Conservation (phyloP, 2,113 vertebrate genomes). For the Charina bottae region DNA sequence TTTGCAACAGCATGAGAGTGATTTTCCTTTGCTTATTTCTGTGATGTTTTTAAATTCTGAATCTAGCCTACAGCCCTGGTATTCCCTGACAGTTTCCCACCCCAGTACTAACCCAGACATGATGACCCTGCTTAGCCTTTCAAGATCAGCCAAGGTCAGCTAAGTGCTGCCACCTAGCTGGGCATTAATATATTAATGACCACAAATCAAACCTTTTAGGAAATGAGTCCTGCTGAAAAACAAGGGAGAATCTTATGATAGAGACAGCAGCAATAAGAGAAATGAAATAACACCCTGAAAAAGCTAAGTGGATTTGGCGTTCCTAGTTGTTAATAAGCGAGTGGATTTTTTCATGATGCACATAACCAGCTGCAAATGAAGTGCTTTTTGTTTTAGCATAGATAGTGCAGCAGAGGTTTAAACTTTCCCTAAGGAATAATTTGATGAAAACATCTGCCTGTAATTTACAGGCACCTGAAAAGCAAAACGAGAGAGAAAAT, state of each 20-base stretch:
- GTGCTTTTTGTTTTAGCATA: conserved; percentile 12
- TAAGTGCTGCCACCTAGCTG: background rate
- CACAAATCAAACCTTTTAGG: background rate
- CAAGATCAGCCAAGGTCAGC: background rate
- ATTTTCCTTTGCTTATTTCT: background rate
- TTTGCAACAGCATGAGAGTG: background rate
- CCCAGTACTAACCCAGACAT: no score
- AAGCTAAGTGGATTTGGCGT: conserved; percentile 38
- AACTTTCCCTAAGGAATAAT: conserved; percentile 46
- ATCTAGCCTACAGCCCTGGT: background rate
- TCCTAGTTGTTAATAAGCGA: conserved; percentile 19
- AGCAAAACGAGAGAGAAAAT: conserved; percentile 18
- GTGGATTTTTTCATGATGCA: conserved; percentile 31
- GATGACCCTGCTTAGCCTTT: background rate
- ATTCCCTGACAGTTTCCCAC: background rate
- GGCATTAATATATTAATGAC: conserved; percentile 20
- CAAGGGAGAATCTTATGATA: background rate
- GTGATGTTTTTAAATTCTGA: background rate
- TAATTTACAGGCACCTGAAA: conserved; percentile 8
- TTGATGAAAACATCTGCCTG: conserved; percentile 22
- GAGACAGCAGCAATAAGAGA: conserved; percentile 4
- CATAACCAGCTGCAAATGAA: conserved; percentile 26
- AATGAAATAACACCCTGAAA: conserved; percentile 30
- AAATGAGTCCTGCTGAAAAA: conserved; percentile 22
- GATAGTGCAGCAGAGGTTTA: conserved; percentile 24